Evolutionary conservation across 1,140 invertebrate species (phyloP), one percentile per base, ranked within the genome.

Genomic region (Cherax destructor): DNA sequence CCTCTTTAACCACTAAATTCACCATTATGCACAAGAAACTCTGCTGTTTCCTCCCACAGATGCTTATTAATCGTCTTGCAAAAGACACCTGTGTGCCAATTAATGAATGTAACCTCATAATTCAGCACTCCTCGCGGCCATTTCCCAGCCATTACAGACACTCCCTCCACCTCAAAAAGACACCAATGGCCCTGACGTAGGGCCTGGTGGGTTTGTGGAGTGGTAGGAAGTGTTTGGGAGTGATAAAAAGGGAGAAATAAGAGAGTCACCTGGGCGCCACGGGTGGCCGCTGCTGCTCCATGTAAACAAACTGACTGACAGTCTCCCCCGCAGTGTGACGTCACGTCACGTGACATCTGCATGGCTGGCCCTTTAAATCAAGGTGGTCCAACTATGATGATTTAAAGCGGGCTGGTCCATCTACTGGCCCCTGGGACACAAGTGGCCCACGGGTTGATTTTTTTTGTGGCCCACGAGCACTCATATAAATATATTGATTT

Each of bases 311-410:
- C 87, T 89, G 79, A 49, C 41, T 47, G 74, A 78, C 21, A 30
- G 13, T 76, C 78, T 56, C 61, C 65, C 87, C 87, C 87, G 87
- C 87, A 89, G 87, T 89, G 87, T 89, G 87, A 89, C 87, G 87
- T 89, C 87, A 89, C 13, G n/a, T 52, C 87, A 89, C 87, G 87
- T 89, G 79, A 89, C 87, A 89, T 83, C 87, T 89, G 87, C 87
- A 89, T 72, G 61, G 41, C 79, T 69, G 61, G 79, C 79, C 86
- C 72, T 74, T 52, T 13, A 9, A 78, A 24, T 78, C 72, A 47
- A 49, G 18, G 47, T 16, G 47, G 47, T 13, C n/a, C n/a, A n/a
- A n/a, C n/a, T n/a, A n/a, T n/a, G n/a, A n/a, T n/a, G n/a, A n/a
- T n/a, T n/a, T n/a, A 50, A 52, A 86, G 77, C 41, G 5, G 18